A percentile compares a stretch with the other conserved stretches of the same genome.
phyloP scores from a whole-genome alignment of 1,140 invertebrate species.

The Bombus confusus region DNA sequence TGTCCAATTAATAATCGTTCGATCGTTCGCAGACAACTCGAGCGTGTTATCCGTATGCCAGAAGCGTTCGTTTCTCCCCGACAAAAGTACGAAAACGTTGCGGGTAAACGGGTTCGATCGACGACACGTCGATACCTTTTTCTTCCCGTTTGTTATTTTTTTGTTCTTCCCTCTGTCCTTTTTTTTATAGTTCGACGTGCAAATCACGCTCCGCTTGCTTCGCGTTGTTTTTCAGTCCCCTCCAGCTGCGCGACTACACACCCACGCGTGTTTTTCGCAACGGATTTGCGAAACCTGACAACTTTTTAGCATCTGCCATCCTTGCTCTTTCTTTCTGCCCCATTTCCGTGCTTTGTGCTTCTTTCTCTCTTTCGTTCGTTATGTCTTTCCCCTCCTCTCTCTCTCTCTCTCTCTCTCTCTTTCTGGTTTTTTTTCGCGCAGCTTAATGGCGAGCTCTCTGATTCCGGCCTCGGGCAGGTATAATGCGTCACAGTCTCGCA shows the following conservation, averaged over 20 bases:
- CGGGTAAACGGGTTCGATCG: conserved; percentile 9
- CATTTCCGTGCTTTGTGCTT: not conserved
- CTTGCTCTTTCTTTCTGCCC: not conserved
- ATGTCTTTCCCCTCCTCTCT: not conserved
- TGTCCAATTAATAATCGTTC: not conserved
- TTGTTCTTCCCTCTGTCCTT: not conserved
- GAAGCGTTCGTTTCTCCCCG: not conserved
- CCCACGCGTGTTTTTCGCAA: conserved; percentile 52
- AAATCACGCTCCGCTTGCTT: conserved; percentile 51
- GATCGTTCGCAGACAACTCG: not conserved
- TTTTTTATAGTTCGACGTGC: conserved; percentile 34
- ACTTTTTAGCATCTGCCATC: conserved; percentile 49
- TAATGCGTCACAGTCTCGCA: conserved; percentile 31
- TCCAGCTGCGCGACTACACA: conserved; percentile 16
- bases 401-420: not conserved
- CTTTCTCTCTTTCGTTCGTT: not conserved
- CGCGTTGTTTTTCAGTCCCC: conserved; percentile 44
- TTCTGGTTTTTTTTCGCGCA: not conserved
- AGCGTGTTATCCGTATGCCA: not conserved
- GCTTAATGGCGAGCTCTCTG: conserved; percentile 39
- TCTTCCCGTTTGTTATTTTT: conserved; percentile 19
- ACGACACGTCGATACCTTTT: conserved; percentile 23
- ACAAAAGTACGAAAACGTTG: conserved; percentile 9
- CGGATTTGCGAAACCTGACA: conserved; percentile 49
- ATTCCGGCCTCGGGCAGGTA: conserved; percentile 23